Percentiles rank a stretch among this genome's conserved stretches.
phyloP scores from a whole-genome alignment of 2,113 vertebrate species.

The Egretta garzetta region DNA sequence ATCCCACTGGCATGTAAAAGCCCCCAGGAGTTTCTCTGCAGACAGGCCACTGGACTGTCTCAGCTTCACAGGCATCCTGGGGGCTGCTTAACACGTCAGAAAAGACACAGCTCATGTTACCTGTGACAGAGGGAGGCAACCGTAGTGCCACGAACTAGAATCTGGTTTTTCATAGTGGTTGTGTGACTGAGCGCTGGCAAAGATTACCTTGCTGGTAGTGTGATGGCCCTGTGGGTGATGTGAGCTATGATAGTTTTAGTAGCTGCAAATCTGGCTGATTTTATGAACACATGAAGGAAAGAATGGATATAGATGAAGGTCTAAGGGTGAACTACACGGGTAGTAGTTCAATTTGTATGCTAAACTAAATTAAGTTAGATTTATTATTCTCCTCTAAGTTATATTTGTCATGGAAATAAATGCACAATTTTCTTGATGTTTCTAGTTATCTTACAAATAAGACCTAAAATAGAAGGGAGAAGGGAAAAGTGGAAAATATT shows the following conservation, averaged over 20 bases:
- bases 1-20: not conserved
- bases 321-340: not conserved
- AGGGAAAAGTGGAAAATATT: not conserved
- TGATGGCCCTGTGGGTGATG: not conserved
- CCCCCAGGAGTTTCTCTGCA: not conserved
- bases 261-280: not conserved
- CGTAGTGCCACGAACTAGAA: not conserved
- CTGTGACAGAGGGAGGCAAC: not conserved
- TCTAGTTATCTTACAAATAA: not conserved
- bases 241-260: not conserved
- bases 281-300: not conserved
- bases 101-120: not conserved
- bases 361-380: not conserved
- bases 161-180: not conserved
- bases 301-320: not conserved
- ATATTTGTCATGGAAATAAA: not conserved
- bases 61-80: not conserved
- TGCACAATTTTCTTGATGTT: not conserved
- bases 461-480: not conserved
- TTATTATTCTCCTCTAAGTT: not conserved
- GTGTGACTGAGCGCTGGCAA: not conserved
- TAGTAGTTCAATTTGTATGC: not conserved
- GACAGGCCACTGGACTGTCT: not conserved
- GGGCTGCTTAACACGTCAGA: not conserved
- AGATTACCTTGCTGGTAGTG: not conserved